These are phyloP conservation scores for Trachelus tabidus DNA, from an alignment of 2,888 invertebrate genomes.

Conservation along the genomic window DNA sequence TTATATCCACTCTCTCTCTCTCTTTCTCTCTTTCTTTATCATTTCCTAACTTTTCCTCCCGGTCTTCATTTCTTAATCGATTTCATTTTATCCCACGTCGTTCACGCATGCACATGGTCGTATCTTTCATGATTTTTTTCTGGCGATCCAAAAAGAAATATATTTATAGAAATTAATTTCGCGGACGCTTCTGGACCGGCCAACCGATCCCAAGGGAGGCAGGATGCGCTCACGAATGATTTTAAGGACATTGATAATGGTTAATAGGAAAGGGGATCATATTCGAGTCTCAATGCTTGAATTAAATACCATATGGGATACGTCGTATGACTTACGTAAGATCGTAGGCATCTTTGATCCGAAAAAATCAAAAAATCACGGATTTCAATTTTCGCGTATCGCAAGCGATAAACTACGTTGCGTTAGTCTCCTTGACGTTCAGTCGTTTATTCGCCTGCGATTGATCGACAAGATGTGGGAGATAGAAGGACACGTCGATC, in stretches of 20 bases:
- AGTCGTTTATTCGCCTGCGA: not conserved
- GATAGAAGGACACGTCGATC: not conserved
- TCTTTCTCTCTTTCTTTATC: not conserved
- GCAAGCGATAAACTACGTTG: not conserved
- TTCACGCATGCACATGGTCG: not conserved
- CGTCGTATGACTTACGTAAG: not conserved
- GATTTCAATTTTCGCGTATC: not conserved
- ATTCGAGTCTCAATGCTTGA: not conserved
- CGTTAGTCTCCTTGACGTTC: not conserved
- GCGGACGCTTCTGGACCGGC: not conserved
- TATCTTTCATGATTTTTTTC: not conserved
- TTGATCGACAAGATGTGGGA: not conserved
- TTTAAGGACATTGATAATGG: not conserved
- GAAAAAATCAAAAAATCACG: not conserved
- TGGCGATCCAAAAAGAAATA: not conserved
- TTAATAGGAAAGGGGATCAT: not conserved
- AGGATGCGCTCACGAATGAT: not conserved
- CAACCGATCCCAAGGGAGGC: not conserved
- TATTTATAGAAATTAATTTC: not conserved
- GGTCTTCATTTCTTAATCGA: not conserved
- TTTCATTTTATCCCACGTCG: not conserved
- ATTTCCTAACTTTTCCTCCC: not conserved
- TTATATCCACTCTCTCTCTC: not conserved
- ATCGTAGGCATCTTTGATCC: not conserved
- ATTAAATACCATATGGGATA: not conserved